Base-by-base conservation (phyloP, 2,888 invertebrate genomes). In the Volucella zonaria region DNA sequence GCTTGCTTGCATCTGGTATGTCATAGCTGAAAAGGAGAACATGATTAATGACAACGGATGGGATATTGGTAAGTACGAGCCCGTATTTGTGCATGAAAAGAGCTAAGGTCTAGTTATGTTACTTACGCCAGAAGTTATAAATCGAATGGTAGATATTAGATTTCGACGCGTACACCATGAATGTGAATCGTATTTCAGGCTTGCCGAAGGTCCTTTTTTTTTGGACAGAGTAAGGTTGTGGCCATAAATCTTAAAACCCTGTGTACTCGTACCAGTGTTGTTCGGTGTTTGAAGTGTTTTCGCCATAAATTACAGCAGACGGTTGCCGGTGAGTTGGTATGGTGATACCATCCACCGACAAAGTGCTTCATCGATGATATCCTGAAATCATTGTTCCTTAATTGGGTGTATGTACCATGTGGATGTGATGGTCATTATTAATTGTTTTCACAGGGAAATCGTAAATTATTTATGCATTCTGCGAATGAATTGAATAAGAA, bases 1-100 rank as follows among this genome's bases (percentile, higher is more conserved):
- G 98, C 93, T 98, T 86, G 98, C 98, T 12, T 98, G 98, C 92
- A 95, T 98, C 88, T 99, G 98, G 98, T 98, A 96, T 92, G 97
- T 97, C 88, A 97, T 98, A 88, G 98, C 98, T 9, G 96, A 96
- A 89, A 96, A 96, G 90, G 98, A 98, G 92, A 94, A 95, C 87
- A 93, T 95, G 67, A 93, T 93, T 87, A 93, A 94, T 87, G 94
- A 94, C 88, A 92, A 90, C 68, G 94, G 94, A 87, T 96, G 96
- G 96, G 95, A 96, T 91, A 94, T 97, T 88, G 97, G 97, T 97
- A 92, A 94, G 94, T 91, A 67, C 38, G 51, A 0, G n/a, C 49
- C 14, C 67, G 45, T 74, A 12, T 43, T 18, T 15, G 31, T 9
- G n/a, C n/a, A 31, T 40, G 18, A 8, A 14, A 8, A 8, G 18